These are phyloP conservation scores for Ovibos moschatus DNA, from an alignment of 2,113 vertebrate genomes.

Conservation along the genomic window DNA sequence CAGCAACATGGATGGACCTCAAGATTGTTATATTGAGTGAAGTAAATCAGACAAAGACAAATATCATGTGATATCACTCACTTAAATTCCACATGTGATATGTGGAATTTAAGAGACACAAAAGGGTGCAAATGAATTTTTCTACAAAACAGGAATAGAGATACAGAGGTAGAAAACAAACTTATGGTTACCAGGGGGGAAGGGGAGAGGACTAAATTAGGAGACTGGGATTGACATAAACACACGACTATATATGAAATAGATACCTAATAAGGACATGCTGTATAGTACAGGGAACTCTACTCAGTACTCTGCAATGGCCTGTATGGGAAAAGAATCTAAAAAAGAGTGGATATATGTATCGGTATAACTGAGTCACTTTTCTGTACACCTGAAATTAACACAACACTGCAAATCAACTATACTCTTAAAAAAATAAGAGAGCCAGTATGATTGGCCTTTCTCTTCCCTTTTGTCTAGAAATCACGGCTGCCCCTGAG, in stretches of 20 bases:
- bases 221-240: not conserved
- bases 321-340: not conserved
- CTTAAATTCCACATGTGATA: too few relatives aligned
- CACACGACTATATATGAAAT: not conserved
- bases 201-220: not conserved
- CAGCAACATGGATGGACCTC: not conserved
- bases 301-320: not conserved
- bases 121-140: not conserved
- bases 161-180: not conserved
- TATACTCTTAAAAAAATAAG: not conserved
- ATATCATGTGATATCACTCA: not conserved
- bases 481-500: not conserved
- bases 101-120: not conserved
- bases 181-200: not conserved
- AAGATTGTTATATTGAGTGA: not conserved
- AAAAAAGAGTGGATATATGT: not conserved
- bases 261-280: not conserved
- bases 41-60: not conserved
- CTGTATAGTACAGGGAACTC: not conserved
- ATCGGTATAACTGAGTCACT: not conserved
- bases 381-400: not conserved
- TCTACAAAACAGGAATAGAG: not conserved
- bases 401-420: not conserved
- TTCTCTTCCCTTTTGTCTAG: not conserved
- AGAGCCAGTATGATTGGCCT: not conserved